Conservation (phyloP, 2,113 vertebrate species). For the Microcebus jonahi region DNA sequence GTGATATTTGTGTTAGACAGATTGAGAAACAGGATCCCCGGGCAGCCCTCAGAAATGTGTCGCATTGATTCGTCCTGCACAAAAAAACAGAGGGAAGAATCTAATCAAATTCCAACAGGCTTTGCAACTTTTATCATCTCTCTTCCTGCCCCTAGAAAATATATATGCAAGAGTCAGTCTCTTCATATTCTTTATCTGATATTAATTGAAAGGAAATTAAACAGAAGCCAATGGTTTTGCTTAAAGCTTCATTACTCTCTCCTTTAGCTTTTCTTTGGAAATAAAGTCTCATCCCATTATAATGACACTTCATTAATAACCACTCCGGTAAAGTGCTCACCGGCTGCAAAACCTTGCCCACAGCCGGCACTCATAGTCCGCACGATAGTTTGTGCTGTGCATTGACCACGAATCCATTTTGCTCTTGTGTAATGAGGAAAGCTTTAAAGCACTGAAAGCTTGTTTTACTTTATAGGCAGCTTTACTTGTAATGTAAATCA, state of each 20-base stretch:
- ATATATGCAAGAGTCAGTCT: background rate
- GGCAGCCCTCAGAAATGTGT: conserved; percentile 86
- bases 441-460: no score
- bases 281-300: conserved; percentile 18
- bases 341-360: no score
- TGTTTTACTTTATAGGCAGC: no score
- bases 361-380: no score
- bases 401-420: no score
- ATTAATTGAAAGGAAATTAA: conserved; percentile 48
- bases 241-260: background rate
- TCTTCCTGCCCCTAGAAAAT: background rate
- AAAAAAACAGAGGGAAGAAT: conserved; percentile 14
- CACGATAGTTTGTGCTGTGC: no score
- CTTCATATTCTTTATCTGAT: background rate
- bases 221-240: background rate
- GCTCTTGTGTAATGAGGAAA: no score
- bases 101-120: conserved; percentile 35
- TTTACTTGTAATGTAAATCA: no score
- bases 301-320: background rate
- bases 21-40: conserved; percentile 89
- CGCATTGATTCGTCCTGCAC: conserved; percentile 88
- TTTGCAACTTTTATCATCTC: background rate
- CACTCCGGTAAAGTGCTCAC: no score
- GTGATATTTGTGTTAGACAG: conserved; percentile 87
- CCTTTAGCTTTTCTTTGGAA: conserved; percentile 31